Evolutionary conservation across 2,888 invertebrate species (phyloP), one percentile per base, ranked within the genome.

Genomic region (Pterobdella sp.): DNA sequence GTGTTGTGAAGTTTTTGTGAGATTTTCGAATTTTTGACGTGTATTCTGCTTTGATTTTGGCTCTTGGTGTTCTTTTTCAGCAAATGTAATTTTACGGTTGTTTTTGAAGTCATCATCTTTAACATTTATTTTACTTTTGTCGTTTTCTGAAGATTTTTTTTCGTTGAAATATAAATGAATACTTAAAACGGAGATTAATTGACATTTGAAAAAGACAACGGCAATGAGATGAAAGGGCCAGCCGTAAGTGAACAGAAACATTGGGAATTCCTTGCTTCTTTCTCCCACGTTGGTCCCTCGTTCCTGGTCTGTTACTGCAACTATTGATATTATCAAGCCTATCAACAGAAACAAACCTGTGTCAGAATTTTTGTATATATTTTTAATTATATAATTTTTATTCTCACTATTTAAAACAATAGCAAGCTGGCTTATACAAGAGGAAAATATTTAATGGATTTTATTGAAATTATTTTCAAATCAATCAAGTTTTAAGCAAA

Each of bases 261-360:
- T 56, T n/a, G 60, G 60, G 26, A 56, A 56, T 26, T 56, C 60
- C 60, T 56, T 56, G 60, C 60, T 56, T 26, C 60, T 22, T 56
- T 56, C 60, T 26, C 60, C 60, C 14, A 56, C 60, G 60, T 56
- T 4, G n/a, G 14, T 14, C n/a, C 26, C 26, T 7, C 60, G 18
- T 22, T 7, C 10, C 60, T 56, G 60, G 60, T 56, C 60, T 22
- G 60, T 56, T 3, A 56, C n/a, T 4, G 60, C 60, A 56, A 56
- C 60, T 4, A 56, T 56, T 7, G 60, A 7, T 7, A 56, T 56
- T 22, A 56, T 56, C 10, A 56, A 26, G 60, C 60, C 60, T 56
- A 56, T 56, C n/a, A 56, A n/a, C n/a, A 56, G 60, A 26, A 56
- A n/a, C 4, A 56, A 22, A n/a, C 60, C 60, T 42, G 7, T 7